Evolutionary conservation across 2,888 invertebrate species (phyloP), one percentile per base, ranked within the genome.

Genomic region (Hypselothyrea guttata): DNA sequence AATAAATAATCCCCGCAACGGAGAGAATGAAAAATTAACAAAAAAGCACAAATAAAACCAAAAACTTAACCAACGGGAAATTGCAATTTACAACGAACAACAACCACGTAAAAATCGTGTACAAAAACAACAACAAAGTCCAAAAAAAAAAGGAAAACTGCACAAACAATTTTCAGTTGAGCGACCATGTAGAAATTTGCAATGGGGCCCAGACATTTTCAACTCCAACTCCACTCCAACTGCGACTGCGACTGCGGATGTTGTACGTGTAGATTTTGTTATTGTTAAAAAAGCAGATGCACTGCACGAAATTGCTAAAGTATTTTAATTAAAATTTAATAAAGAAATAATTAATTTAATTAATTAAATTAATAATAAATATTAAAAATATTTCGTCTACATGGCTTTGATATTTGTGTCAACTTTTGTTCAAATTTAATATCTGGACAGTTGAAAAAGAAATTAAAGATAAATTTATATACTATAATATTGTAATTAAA

Each of bases 161-260:
- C 78, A 87, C 58, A 77, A 81, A 74, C 68, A 77, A 87, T 88
- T 88, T 90, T 90, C 90, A 90, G 90, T 88, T 90, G 90, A 90
- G 89, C 89, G 87, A 60, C 89, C 90, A 90, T 86, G 90, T 88
- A 89, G 88, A 89, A 90, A 90, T 85, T 86, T 73, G 82, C 85
- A 89, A 85, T 86, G 84, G 85, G 82, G 79, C 77, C 82, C 82
- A 72, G 71, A 71, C 71, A 65, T 60, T 68, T 71, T 64, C 72
- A 62, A 57, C 67, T 64, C 58, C 33, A 45, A 55, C 77, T 48
- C 41, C 38, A 53, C 59, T 18, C 13, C 11, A 49, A 45, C 54
- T 28, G 69, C 70, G 48, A 45, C 58, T 31, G 48, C 42, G 38
- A 45, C 63, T 72, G 69, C 70, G 64, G 67, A 59, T 82, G 84